Conservation (phyloP, 2,888 invertebrate genomes). For the Crepidodera aurea region DNA sequence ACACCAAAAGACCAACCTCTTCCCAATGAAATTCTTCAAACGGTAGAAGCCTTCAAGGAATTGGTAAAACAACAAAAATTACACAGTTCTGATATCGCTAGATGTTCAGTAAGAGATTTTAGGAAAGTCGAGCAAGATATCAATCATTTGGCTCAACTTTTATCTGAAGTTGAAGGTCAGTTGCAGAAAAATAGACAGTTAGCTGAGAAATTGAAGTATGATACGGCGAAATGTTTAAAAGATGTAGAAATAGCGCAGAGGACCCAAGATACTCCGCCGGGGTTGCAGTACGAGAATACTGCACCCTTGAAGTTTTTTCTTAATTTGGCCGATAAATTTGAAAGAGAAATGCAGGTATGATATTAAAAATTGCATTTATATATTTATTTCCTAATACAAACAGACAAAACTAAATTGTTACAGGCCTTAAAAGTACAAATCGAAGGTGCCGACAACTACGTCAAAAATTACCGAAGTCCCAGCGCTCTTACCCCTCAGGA, state of each 20-base stretch:
- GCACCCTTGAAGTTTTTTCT: slow-evolving; percentile 77
- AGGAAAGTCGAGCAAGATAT: slow-evolving; percentile 71
- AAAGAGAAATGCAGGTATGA: slow-evolving; percentile 69
- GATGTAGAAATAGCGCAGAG: slow-evolving; percentile 81
- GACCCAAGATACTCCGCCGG: slow-evolving; percentile 78
- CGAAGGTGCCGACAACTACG: slow-evolving; percentile 75
- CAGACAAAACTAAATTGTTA: too few species aligned
- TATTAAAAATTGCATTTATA: neutral
- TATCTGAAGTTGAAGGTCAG: slow-evolving; percentile 70
- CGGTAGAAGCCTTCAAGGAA: slow-evolving; percentile 82
- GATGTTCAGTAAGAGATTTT: slow-evolving; percentile 69
- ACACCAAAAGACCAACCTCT: slow-evolving; percentile 71
- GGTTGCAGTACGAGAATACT: slow-evolving; percentile 78
- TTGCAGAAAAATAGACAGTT: slow-evolving; percentile 68
- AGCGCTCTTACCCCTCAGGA: slow-evolving; percentile 76
- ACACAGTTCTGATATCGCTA: slow-evolving; percentile 56
- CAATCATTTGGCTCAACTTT: slow-evolving; percentile 66
- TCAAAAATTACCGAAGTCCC: slow-evolving; percentile 72
- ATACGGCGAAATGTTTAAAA: slow-evolving; percentile 76
- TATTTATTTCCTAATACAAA: neutral
- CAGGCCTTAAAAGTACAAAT: slow-evolving; percentile 74
- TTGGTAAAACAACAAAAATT: slow-evolving; percentile 88
- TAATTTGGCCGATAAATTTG: slow-evolving; percentile 73
- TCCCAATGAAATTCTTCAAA: slow-evolving; percentile 79
- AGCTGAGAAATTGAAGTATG: slow-evolving; percentile 72